These are phyloP conservation scores for Boleophthalmus pectinirostris DNA, from an alignment of 2,113 vertebrate species.

Conservation along the genomic window DNA sequence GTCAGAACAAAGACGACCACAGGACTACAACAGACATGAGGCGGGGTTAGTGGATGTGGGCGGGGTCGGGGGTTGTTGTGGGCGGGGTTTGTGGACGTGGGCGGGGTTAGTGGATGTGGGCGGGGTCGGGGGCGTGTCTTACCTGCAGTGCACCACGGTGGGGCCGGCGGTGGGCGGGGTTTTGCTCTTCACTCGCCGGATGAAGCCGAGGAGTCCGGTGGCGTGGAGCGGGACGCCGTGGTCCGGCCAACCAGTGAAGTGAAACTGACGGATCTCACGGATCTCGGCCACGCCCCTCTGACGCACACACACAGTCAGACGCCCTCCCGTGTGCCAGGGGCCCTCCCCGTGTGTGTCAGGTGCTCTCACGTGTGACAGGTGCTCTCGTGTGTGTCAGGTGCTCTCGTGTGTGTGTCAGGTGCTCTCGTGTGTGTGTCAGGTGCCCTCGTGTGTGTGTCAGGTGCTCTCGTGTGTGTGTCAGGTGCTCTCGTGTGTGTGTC, in stretches of 20 bases:
- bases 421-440: too few species aligned
- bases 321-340: too few species aligned
- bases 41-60: not conserved
- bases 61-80: too few species aligned
- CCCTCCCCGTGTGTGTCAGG: too few species aligned
- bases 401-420: too few species aligned
- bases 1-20: not conserved
- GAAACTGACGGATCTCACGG: conserved; percentile 94
- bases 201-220: conserved; percentile 92
- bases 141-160: conserved; percentile 69
- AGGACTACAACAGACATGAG: not conserved
- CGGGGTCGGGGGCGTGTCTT: not conserved
- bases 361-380: too few species aligned
- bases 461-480: too few species aligned
- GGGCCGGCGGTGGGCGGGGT: conserved; percentile 89
- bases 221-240: conserved; percentile 95
- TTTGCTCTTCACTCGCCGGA: conserved; percentile 91
- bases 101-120: not conserved
- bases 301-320: not conserved
- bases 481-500: too few species aligned
- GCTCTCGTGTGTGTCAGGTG: too few species aligned
- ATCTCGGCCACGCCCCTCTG: conserved; percentile 94
- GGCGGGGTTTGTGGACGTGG: too few species aligned
- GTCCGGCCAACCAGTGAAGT: conserved; percentile 98
- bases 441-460: too few species aligned